phyloP scores from a whole-genome alignment of 1,140 invertebrate genomes.

The Galleria mellonella region DNA sequence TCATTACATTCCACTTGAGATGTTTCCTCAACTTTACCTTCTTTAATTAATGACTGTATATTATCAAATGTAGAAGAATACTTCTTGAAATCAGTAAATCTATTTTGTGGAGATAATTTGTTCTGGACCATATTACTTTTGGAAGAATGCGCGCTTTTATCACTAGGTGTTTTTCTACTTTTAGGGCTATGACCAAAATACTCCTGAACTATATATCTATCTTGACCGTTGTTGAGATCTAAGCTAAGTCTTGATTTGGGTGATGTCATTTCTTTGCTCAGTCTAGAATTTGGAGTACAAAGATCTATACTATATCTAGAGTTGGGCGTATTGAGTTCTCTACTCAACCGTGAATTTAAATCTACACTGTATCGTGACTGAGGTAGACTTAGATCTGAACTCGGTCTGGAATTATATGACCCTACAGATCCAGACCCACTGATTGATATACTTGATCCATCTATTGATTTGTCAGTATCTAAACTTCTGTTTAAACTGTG shows the following conservation, averaged over 20 bases:
- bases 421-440: slow-evolving; percentile 74
- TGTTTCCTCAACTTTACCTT: slow-evolving; percentile 76
- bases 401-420: slow-evolving; percentile 75
- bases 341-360: slow-evolving; percentile 73
- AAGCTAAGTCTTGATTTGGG: slow-evolving; percentile 76
- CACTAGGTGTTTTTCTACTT: slow-evolving; percentile 64
- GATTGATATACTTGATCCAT: slow-evolving; percentile 69
- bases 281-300: slow-evolving; percentile 72
- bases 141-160: slow-evolving; percentile 39
- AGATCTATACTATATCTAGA: slow-evolving; percentile 78
- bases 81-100: slow-evolving; percentile 78
- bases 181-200: slow-evolving; percentile 71
- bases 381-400: slow-evolving; percentile 76
- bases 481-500: slow-evolving; percentile 60
- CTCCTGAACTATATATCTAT: slow-evolving; percentile 72
- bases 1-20: slow-evolving; percentile 65
- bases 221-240: slow-evolving; percentile 74
- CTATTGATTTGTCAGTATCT: slow-evolving; percentile 66
- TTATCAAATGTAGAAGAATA: slow-evolving; percentile 87
- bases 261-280: slow-evolving; percentile 75
- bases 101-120: slow-evolving; percentile 71
- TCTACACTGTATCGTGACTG: slow-evolving; percentile 75
- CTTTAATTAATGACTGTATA: slow-evolving; percentile 82
- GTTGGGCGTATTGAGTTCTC: slow-evolving; percentile 76
- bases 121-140: slow-evolving; percentile 57